phyloP scores from a whole-genome alignment of 2,797 vertebrate genomes.

The Rhodeus uyekii region DNA sequence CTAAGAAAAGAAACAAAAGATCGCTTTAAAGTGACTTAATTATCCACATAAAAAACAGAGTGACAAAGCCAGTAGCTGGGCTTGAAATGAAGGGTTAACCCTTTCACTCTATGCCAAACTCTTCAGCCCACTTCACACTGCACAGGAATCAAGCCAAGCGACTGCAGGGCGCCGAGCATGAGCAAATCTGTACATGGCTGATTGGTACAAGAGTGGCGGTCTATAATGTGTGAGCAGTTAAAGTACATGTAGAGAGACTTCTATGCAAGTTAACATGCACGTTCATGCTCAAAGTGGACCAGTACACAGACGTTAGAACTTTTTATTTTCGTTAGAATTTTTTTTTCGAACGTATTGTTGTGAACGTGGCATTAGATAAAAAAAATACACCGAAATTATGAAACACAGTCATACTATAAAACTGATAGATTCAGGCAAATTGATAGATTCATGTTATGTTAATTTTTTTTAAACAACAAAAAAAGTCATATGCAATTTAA shows the following conservation, averaged over 20 bases:
- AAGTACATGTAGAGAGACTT: background rate
- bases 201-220: conserved; percentile 23
- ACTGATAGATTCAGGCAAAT: no score
- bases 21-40: conserved; percentile 75
- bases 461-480: no score
- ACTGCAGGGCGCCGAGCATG: conserved; percentile 57
- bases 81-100: conserved; percentile 75
- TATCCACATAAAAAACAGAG: conserved; percentile 73
- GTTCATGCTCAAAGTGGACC: no score
- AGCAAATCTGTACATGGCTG: conserved; percentile 3
- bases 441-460: no score
- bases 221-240: conserved; percentile 6
- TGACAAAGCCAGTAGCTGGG: conserved; percentile 69
- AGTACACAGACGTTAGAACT: no score
- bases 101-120: conserved; percentile 66
- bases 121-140: conserved; percentile 69
- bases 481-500: no score
- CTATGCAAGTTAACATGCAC: conserved; percentile 3
- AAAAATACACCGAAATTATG: no score
- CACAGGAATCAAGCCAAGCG: conserved; percentile 68
- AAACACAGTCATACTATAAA: no score
- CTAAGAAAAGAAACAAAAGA: conserved; percentile 79
- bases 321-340: no score
- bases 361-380: no score
- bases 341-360: no score